Conservation (phyloP, 1,140 invertebrate genomes). For the Drosophila micromelanica region DNA sequence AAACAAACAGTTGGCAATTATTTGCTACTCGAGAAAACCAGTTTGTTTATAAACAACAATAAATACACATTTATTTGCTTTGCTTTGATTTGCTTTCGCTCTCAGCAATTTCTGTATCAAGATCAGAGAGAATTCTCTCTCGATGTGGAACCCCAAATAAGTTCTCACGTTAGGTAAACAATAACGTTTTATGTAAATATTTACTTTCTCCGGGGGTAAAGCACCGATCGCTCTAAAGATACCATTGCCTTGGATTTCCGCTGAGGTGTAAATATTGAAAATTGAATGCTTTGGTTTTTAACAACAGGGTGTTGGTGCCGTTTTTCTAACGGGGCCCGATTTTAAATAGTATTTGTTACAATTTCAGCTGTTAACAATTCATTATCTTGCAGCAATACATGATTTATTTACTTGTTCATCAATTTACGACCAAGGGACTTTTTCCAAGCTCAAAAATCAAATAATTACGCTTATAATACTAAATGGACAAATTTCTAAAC, state of each 20-base stretch:
- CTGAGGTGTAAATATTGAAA: constrained; percentile 18
- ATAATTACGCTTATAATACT: constrained; percentile 31
- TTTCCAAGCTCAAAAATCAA: constrained; percentile 33
- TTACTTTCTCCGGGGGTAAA: constrained; percentile 24
- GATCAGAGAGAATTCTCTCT: background rate
- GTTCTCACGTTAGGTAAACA: constrained; percentile 2
- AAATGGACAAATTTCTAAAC: constrained; percentile 36
- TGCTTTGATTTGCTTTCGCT: too few relatives aligned
- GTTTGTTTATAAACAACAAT: constrained; percentile 52
- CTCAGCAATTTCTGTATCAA: background rate
- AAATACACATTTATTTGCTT: background rate
- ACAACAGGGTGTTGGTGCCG: background rate
- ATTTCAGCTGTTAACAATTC: constrained; percentile 28
- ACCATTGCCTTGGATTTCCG: background rate
- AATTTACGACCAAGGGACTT: constrained; percentile 24
- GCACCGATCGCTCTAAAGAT: constrained; percentile 21
- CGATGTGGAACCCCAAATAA: background rate
- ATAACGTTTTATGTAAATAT: constrained; percentile 17
- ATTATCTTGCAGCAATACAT: constrained; percentile 38
- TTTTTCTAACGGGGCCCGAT: background rate
- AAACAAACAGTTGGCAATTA: constrained; percentile 26
- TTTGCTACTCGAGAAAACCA: constrained; percentile 38
- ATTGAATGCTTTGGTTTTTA: constrained; percentile 1
- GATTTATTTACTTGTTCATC: constrained; percentile 41
- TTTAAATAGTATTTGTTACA: constrained; percentile 6